These are phyloP conservation scores for Naja naja DNA, from an alignment of 2,113 vertebrate species.

Conservation along the genomic window DNA sequence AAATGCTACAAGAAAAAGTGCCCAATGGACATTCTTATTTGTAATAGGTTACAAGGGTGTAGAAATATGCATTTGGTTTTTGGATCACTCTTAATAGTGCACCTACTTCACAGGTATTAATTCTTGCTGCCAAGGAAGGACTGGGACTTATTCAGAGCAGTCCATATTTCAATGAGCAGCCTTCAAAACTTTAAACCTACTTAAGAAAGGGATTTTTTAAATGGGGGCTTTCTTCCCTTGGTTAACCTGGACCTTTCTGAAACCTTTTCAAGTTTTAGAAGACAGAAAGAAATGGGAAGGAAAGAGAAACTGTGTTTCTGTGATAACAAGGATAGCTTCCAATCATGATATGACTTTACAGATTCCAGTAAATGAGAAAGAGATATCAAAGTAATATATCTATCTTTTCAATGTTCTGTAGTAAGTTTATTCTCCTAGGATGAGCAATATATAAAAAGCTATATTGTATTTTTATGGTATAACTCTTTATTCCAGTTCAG, in stretches of 20 bases:
- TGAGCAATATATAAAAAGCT: neutral
- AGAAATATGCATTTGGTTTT: neutral
- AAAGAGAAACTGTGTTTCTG: neutral
- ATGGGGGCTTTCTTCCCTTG: too few relatives aligned
- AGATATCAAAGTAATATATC: neutral
- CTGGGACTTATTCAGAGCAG: neutral
- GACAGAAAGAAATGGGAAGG: neutral
- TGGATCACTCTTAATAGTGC: too few relatives aligned
- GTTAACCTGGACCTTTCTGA: neutral
- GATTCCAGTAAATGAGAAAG: neutral
- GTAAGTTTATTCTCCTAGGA: neutral
- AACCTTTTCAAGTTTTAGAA: neutral
- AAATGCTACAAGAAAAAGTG: constrained; percentile 32
- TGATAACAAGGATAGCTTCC: neutral
- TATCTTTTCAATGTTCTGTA: neutral
- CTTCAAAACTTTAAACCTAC: neutral
- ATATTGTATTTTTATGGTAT: neutral
- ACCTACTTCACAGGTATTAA: neutral
- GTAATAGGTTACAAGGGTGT: constrained; percentile 51
- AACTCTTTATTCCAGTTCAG: neutral
- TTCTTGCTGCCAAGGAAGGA: neutral
- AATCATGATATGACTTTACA: neutral
- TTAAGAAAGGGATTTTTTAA: neutral
- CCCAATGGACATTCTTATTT: constrained; percentile 50
- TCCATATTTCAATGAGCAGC: neutral